Base-by-base conservation (phyloP, 2,797 vertebrate species). In the Gouania willdenowi region DNA sequence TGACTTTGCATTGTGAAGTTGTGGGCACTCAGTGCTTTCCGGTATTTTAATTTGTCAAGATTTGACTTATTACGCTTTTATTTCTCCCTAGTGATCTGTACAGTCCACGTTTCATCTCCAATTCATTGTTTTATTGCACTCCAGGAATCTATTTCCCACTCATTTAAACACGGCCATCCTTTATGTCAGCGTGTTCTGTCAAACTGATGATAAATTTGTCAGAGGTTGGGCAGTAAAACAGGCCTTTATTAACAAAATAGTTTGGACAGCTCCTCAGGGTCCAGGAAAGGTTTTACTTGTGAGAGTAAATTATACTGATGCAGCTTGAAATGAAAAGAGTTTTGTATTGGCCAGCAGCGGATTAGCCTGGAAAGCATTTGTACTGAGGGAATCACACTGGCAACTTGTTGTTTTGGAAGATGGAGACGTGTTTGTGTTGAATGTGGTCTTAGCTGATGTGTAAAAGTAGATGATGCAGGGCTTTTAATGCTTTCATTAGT, bases 231-330 rank as follows among this genome's bases (percentile, higher is more conserved):
- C 29, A 30, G 37, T 47, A 21, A 46, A 60, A 46, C 0, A 36
- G 31, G 33, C 41, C 30, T 28, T 26, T 26, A 34, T 18, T 8
- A 29, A 40, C 15, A 10, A 23, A 43, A 60, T 50, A 13, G 37
- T 36, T 21, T 16, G 25, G n/a, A 20, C 26, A 35, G n/a, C 21
- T 54, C 29, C 38, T 38, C 34, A 34, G 37, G 21, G 49, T 21
- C 26, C 5, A 12, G 16, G 37, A 36, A 49, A 37, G 14, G 39
- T 45, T 52, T 29, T 26, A 34, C 40, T 41, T 38, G 22, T 24
- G 13, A 56, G 17, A 44, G 64, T 46, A 50, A 64, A 72, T 60
- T 42, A 42, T 18, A 37, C 22, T 23, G 9, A 57, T 52, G 41
- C n/a, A 24, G 48, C 21, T 30, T 41, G 19, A 60, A 31, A 52